A percentile compares a stretch with the other conserved stretches of the same genome.
These are phyloP conservation scores for Pampus argenteus DNA, from an alignment of 2,797 vertebrate genomes.

Conservation along the genomic window DNA sequence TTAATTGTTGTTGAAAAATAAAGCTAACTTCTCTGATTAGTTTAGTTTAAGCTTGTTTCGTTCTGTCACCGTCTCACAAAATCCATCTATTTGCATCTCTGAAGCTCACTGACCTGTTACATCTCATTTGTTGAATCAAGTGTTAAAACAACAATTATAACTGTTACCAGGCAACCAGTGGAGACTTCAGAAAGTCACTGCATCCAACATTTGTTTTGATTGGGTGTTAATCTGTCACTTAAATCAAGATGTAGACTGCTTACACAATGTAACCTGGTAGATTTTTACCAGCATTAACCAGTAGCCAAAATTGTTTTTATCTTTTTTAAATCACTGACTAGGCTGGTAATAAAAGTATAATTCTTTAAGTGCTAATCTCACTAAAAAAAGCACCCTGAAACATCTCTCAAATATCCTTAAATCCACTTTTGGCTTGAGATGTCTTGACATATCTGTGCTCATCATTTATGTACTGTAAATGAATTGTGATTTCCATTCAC, in stretches of 20 bases:
- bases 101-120: too few species aligned
- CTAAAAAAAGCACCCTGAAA: neutral
- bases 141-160: too few species aligned
- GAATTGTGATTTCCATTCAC: neutral
- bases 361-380: neutral
- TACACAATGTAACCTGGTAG: neutral
- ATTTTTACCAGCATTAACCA: neutral
- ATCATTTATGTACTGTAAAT: neutral
- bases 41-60: too few species aligned
- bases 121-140: too few species aligned
- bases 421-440: slow-evolving; percentile 7
- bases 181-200: too few species aligned
- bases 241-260: neutral
- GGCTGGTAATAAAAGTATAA: neutral
- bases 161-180: too few species aligned
- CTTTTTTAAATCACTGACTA: neutral
- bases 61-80: too few species aligned
- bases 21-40: too few species aligned
- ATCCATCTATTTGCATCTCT: too few species aligned
- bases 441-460: neutral
- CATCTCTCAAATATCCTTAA: slow-evolving; percentile 7
- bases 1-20: too few species aligned
- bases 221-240: neutral
- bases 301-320: neutral
- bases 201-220: too few species aligned